Conservation (phyloP, 2,113 vertebrate species). For the Tragulus kanchil region DNA sequence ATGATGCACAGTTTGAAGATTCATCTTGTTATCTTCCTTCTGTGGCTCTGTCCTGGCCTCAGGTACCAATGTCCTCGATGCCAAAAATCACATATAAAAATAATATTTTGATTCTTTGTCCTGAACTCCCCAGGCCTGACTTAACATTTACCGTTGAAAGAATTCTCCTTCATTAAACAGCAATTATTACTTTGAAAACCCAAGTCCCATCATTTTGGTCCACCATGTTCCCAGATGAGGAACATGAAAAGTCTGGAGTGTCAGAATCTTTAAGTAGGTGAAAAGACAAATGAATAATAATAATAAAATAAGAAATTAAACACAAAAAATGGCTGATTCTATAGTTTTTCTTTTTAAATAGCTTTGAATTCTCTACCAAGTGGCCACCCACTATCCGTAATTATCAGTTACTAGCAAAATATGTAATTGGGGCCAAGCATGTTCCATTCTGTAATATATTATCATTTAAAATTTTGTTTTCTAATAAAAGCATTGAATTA, state of each 20-base stretch:
- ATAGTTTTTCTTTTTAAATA: neutral
- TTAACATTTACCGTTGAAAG: neutral
- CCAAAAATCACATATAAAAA: neutral
- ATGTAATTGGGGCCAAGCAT: neutral
- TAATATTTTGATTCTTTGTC: slow-evolving; percentile 11
- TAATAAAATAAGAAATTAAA: neutral
- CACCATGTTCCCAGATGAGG: neutral
- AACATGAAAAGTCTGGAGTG: neutral
- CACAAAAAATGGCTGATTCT: neutral
- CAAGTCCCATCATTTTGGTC: neutral
- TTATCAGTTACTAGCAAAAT: slow-evolving; percentile 40
- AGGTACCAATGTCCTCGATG: neutral
- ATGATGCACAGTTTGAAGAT: neutral
- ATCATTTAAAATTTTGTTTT: slow-evolving; percentile 27
- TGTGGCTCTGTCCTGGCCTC: neutral
- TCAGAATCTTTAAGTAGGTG: neutral
- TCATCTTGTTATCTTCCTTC: neutral
- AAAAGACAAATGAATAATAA: slow-evolving; percentile 1
- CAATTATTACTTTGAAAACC: neutral
- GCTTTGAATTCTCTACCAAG: neutral
- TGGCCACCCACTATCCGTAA: neutral
- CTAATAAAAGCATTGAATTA: slow-evolving; percentile 40
- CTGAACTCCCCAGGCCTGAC: neutral
- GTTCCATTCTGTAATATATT: neutral
- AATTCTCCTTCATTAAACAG: neutral